Conservation (phyloP, 2,797 vertebrate species). For the Cetoscarus ocellatus region DNA sequence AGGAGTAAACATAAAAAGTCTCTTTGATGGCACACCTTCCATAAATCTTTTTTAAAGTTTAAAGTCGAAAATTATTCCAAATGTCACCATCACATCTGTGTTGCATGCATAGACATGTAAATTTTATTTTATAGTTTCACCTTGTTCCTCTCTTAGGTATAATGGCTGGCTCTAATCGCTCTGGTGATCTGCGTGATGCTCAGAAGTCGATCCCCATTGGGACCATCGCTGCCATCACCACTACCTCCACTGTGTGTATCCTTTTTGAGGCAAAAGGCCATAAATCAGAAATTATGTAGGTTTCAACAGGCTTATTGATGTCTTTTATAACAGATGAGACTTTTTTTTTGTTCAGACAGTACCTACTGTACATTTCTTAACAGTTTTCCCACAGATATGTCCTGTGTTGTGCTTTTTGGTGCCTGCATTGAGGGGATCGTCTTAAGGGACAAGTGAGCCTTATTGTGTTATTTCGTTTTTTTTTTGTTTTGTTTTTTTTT, state of each 20-base stretch:
- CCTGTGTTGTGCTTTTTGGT: slow-evolving; percentile 92
- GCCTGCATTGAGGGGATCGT: slow-evolving; percentile 97
- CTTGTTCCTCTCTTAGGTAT: slow-evolving; percentile 86
- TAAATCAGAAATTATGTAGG: not conserved
- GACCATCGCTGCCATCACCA: slow-evolving; percentile 96
- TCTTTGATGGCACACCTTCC: too few species aligned
- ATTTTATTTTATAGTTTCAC: not conserved
- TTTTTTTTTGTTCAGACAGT: not conserved
- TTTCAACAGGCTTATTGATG: not conserved
- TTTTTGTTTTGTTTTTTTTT: too few species aligned
- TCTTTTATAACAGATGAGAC: not conserved
- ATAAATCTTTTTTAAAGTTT: not conserved
- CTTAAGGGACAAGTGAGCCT: slow-evolving; percentile 94
- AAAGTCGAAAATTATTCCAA: not conserved
- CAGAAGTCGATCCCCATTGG: slow-evolving; percentile 98
- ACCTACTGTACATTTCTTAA: slow-evolving; percentile 59
- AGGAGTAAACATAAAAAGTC: too few species aligned
- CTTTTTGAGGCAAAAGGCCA: slow-evolving; percentile 65
- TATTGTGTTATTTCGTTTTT: not conserved
- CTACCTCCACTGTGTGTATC: slow-evolving; percentile 98
- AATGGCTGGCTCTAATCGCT: slow-evolving; percentile 98
- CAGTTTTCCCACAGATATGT: slow-evolving; percentile 85
- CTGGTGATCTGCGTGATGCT: slow-evolving; percentile 94
- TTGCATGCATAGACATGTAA: not conserved
- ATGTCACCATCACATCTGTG: not conserved